Percentiles rank a stretch among this genome's conserved stretches.
Conservation (phyloP, 2,113 vertebrate species). For the Rallus limicola region DNA sequence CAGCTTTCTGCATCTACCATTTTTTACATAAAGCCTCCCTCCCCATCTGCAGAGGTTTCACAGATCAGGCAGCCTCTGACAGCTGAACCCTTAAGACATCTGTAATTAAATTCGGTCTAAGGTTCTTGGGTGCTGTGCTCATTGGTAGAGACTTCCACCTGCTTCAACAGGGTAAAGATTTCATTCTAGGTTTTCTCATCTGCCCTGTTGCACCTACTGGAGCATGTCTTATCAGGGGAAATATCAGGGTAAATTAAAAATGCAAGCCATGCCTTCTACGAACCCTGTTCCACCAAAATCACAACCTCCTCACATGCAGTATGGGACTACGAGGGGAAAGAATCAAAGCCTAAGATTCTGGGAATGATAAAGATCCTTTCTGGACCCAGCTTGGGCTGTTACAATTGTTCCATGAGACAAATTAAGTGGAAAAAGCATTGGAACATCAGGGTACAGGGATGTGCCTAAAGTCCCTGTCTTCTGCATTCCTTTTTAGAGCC, state of each 20-base stretch:
- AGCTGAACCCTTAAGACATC: neutral
- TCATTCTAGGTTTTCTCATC: neutral
- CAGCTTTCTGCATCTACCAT: neutral
- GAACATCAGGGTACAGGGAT: neutral
- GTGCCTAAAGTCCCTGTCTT: neutral
- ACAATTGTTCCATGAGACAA: neutral
- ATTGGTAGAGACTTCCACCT: neutral
- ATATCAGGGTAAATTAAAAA: neutral
- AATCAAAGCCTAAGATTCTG: neutral
- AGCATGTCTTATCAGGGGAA: neutral
- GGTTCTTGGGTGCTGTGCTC: neutral
- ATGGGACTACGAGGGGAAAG: neutral
- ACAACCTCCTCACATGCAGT: neutral
- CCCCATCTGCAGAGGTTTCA: neutral
- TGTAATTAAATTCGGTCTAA: neutral
- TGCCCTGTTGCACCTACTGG: neutral
- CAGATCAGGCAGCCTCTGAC: neutral
- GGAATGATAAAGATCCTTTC: neutral
- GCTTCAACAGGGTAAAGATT: neutral
- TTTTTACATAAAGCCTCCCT: neutral
- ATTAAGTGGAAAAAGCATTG: neutral
- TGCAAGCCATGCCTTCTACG: neutral
- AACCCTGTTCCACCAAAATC: neutral
- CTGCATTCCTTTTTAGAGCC: neutral
- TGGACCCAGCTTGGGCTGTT: neutral